Percentiles rank a stretch among this genome's conserved stretches.
These are phyloP conservation scores for Dascillus cervinus DNA, from an alignment of 2,888 invertebrate genomes.

Conservation along the genomic window DNA sequence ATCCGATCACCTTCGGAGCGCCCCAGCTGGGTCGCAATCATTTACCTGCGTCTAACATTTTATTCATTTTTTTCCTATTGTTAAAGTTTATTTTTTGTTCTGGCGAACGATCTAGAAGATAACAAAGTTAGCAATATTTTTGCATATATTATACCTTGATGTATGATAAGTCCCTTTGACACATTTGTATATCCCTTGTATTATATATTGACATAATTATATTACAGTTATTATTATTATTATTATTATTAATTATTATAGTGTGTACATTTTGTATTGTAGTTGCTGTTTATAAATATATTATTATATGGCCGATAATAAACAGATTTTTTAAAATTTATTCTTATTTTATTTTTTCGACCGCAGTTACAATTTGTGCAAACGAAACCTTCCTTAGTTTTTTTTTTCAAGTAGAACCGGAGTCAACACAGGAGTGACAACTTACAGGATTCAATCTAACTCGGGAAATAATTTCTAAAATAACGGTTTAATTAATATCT, in stretches of 20 bases:
- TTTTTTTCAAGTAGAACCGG: too few species aligned
- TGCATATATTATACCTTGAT: constrained; percentile 44
- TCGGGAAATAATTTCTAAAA: too few species aligned
- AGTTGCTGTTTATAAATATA: constrained; percentile 67
- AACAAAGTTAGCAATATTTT: constrained; percentile 46
- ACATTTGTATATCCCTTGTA: constrained; percentile 43
- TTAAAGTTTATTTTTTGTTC: constrained; percentile 35
- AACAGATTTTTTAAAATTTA: constrained; percentile 56
- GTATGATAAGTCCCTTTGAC: constrained; percentile 35
- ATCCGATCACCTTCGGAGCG: too few species aligned
- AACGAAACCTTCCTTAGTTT: too few species aligned
- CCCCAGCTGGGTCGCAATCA: too few species aligned
- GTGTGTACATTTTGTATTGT: constrained; percentile 71
- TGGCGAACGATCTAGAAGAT: constrained; percentile 39
- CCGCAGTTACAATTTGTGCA: too few species aligned
- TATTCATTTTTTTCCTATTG: constrained; percentile 32
- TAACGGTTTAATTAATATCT: too few species aligned
- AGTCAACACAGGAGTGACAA: too few species aligned
- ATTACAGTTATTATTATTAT: constrained; percentile 52
- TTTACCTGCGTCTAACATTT: too few species aligned
- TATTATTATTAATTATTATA: too few species aligned
- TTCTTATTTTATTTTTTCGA: constrained; percentile 34
- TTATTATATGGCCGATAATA: constrained; percentile 64
- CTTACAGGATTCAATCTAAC: too few species aligned
- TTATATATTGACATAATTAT: constrained; percentile 46